Evolutionary conservation across 2,113 vertebrate species (phyloP), one percentile per base, ranked within the genome.

Genomic region (Chlamydotis undulata): DNA sequence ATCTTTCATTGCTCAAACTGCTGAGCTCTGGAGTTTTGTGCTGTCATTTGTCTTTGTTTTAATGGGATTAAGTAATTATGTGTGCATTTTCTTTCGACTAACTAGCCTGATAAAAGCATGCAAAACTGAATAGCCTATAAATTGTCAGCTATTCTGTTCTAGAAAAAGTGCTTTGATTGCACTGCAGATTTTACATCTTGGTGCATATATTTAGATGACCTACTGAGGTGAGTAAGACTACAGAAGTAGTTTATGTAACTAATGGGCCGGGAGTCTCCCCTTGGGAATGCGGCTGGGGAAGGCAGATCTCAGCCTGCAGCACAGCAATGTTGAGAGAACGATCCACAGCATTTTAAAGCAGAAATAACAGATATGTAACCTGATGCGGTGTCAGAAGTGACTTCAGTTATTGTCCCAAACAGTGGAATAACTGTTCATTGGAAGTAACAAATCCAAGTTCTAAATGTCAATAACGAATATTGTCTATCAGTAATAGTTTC

Each of bases 41-140:
- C 90, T 64, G 26, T 93, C 91, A 69, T 95, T 80, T 94, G 86
- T 92, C 95, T 96, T 94, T 92, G 87, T 97, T 97, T 95, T 97
- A 86, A 93, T 95, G 96, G 83, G 83, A 92, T 96, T 97, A 97
- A 94, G 84, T 97, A 96, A 96, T 94, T 97, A 94, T 81, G 96
- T 59, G 85, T 87, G 67, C 82, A 69, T 77, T 91, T 94, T 94
- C 96, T 92, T 92, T 85, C 87, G 71, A 64, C 86, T 94, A 96
- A 87, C 94, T 93, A 92, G 91, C 69, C 95, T 91, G 86, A 91
- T 95, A 97, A 97, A 94, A 96, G 97, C 95, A 93, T 92, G 94
- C 91, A 95, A 64, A 94, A 87, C 75, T 81, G 33, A 86, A 83
- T 89, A 95, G 89, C 95, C 79, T 47, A 84, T 90, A 93, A 95